phyloP scores from a whole-genome alignment of 2,888 invertebrate species.

The Polyommatus icarus region DNA sequence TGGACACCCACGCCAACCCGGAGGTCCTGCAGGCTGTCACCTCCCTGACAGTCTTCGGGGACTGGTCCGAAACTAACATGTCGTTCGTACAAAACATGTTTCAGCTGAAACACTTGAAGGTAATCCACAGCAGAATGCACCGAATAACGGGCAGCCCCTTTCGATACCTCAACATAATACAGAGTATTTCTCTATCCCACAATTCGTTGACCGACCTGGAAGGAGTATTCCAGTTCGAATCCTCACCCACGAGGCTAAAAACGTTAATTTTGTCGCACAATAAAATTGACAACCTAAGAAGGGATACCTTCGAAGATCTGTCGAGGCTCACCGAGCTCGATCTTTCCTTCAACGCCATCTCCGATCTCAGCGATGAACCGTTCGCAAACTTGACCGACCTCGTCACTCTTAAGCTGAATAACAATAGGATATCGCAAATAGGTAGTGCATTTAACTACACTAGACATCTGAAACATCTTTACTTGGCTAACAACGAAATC shows the following conservation, averaged over 20 bases:
- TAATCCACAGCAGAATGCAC: slow-evolving; percentile 53
- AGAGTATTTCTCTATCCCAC: slow-evolving; percentile 57
- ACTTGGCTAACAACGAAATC: slow-evolving; percentile 59
- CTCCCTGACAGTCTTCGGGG: slow-evolving; percentile 51
- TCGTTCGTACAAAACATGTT: slow-evolving; percentile 56
- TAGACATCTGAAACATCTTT: slow-evolving; percentile 59
- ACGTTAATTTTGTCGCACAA: slow-evolving; percentile 58
- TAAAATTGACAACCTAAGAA: slow-evolving; percentile 51
- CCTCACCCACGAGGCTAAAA: slow-evolving; percentile 53
- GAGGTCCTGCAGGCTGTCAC: slow-evolving; percentile 56
- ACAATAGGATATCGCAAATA: slow-evolving; percentile 62
- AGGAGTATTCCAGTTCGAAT: slow-evolving; percentile 58
- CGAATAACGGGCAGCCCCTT: slow-evolving; percentile 54
- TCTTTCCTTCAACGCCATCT: slow-evolving; percentile 59
- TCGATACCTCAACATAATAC: slow-evolving; percentile 51
- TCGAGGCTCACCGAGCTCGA: slow-evolving; percentile 59
- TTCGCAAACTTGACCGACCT: slow-evolving; percentile 61
- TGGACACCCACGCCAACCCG: slow-evolving; percentile 47
- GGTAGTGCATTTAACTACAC: slow-evolving; percentile 68
- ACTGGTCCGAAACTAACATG: slow-evolving; percentile 53
- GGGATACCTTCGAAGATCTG: slow-evolving; percentile 55
- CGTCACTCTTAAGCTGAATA: slow-evolving; percentile 55
- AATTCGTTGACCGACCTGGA: slow-evolving; percentile 55
- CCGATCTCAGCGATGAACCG: slow-evolving; percentile 58
- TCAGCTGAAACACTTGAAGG: slow-evolving; percentile 51